Conservation (phyloP, 2,888 invertebrate genomes). For the Lasioglossum lativentre region DNA sequence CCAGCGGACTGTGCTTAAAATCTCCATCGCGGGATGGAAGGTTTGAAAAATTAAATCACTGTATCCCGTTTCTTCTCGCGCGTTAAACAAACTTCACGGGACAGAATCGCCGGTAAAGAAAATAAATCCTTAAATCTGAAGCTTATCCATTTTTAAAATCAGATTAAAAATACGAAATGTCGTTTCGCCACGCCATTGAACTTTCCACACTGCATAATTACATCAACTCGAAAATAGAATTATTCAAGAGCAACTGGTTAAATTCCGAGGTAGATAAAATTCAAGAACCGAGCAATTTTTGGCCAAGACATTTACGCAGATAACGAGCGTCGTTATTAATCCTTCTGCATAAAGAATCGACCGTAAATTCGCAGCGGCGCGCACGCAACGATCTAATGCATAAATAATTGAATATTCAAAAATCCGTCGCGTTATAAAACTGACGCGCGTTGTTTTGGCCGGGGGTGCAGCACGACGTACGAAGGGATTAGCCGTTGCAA, state of each 20-base stretch:
- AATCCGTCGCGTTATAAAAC: background rate
- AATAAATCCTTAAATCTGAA: background rate
- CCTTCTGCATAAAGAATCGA: background rate
- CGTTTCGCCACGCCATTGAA: background rate
- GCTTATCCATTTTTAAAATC: background rate
- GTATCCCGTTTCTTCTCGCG: background rate
- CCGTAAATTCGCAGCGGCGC: background rate
- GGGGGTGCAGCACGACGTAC: background rate
- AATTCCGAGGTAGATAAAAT: background rate
- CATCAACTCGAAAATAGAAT: background rate
- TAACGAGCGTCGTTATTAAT: slow-evolving; percentile 2
- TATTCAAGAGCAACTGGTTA: background rate
- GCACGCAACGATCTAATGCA: background rate
- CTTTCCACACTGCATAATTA: background rate
- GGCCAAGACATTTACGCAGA: background rate
- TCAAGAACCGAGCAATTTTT: background rate
- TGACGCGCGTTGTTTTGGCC: background rate
- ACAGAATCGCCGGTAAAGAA: background rate
- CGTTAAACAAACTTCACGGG: background rate
- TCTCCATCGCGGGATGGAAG: background rate
- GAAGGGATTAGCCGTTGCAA: slow-evolving; percentile 21
- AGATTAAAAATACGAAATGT: background rate
- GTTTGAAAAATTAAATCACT: background rate
- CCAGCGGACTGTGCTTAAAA: background rate
- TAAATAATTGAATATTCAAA: slow-evolving; percentile 13